Conservation (phyloP, 2,797 vertebrate species). For the Zalophus californianus region DNA sequence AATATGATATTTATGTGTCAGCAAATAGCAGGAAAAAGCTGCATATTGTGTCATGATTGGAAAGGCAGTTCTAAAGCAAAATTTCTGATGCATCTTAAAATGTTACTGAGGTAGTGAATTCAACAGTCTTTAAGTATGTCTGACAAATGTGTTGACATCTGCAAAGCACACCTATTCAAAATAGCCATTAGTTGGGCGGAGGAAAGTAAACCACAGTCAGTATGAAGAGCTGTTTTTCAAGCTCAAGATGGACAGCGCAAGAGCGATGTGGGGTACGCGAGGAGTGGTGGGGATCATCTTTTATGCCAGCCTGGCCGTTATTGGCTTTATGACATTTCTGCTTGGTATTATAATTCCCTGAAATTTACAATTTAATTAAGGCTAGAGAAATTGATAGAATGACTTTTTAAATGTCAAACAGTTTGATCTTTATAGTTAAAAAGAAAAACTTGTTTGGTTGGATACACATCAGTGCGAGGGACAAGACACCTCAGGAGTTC, state of each 20-base stretch:
- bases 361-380: constrained; percentile 21
- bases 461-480: neutral
- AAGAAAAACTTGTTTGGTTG: neutral
- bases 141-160: neutral
- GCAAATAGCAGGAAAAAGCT: neutral
- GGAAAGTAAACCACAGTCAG: neutral
- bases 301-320: neutral
- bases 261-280: rapidly evolving
- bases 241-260: neutral
- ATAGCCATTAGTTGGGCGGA: neutral
- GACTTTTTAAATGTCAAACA: neutral
- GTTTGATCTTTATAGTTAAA: neutral
- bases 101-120: neutral
- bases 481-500: neutral
- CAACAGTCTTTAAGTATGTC: neutral
- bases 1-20: too few relatives aligned
- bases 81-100: neutral
- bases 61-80: constrained; percentile 17
- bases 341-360: neutral
- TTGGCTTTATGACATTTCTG: neutral
- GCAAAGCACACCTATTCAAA: neutral
- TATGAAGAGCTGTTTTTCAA: neutral
- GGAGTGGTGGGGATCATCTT: neutral
- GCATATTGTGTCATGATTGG: neutral
- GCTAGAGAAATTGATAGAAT: neutral